Evolutionary conservation across 2,797 vertebrate genomes (phyloP).

Genomic region (Esox lucius): DNA sequence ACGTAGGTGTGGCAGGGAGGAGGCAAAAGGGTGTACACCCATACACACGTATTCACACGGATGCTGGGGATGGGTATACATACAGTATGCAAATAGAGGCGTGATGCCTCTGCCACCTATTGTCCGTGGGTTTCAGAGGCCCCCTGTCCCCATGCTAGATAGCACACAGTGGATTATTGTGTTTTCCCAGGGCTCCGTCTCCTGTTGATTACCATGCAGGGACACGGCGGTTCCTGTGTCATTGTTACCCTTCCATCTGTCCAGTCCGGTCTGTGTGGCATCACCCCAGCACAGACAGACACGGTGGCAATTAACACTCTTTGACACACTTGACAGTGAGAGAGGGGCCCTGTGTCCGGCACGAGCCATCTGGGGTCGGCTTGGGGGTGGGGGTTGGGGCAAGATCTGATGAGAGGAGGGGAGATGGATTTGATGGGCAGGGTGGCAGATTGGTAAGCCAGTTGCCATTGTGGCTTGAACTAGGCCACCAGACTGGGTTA

Average conservation of each 20-base stretch:
- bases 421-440: slow-evolving; percentile 23
- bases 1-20: background rate
- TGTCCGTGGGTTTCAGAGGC: background rate
- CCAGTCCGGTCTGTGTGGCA: slow-evolving; percentile 30
- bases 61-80: background rate
- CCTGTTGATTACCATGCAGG: slow-evolving; percentile 33
- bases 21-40: background rate
- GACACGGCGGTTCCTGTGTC: slow-evolving; percentile 41
- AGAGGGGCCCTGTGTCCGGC: slow-evolving; percentile 61
- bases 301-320: slow-evolving; percentile 67
- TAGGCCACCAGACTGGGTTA: slow-evolving; percentile 57
- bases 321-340: slow-evolving; percentile 73
- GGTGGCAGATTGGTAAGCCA: slow-evolving; percentile 24
- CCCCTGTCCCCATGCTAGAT: slow-evolving; percentile 10
- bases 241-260: slow-evolving; percentile 56
- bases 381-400: slow-evolving; percentile 36
- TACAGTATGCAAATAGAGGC: background rate
- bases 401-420: slow-evolving; percentile 40
- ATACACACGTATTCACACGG: background rate
- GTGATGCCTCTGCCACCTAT: background rate
- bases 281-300: slow-evolving; percentile 5
- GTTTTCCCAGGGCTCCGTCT: slow-evolving; percentile 21
- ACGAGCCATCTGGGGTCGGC: slow-evolving; percentile 68
- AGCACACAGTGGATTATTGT: slow-evolving; percentile 27
- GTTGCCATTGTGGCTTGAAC: slow-evolving; percentile 47